Conservation (phyloP, 2,888 invertebrate genomes). For the Adineta ricciae region DNA sequence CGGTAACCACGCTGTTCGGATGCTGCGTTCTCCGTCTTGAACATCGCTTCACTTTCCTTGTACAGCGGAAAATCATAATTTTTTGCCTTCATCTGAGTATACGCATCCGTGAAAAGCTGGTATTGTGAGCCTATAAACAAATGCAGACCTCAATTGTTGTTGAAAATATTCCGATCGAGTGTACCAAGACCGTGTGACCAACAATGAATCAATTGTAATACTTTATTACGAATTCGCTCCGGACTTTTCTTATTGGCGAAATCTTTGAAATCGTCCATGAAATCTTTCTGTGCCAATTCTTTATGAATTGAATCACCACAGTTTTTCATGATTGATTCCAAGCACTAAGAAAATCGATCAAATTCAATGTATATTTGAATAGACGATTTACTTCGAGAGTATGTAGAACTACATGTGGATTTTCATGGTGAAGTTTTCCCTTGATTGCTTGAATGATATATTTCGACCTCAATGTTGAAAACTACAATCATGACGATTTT, state of each 20-base stretch:
- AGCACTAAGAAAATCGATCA: conserved; percentile 54
- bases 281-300: conserved; percentile 73
- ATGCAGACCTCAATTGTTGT: too few species aligned
- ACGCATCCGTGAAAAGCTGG: conserved; percentile 78
- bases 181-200: conserved; percentile 97
- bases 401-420: conserved; percentile 84
- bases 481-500: too few species aligned
- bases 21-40: conserved; percentile 78
- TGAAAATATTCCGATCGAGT: conserved; percentile 46
- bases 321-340: conserved; percentile 95
- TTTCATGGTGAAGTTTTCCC: conserved; percentile 74
- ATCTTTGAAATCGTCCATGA: conserved; percentile 85
- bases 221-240: conserved; percentile 58
- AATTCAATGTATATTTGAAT: too few species aligned
- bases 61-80: conserved; percentile 54
- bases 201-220: conserved; percentile 84
- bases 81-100: conserved; percentile 83
- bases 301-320: conserved; percentile 81
- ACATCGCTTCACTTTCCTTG: conserved; percentile 96
- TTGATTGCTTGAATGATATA: conserved; percentile 72
- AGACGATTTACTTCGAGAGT: conserved; percentile 65
- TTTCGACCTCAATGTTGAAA: conserved; percentile 52
- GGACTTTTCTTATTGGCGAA: conserved; percentile 57
- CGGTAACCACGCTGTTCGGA: conserved; percentile 85
- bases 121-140: conserved; percentile 59